phyloP scores from a whole-genome alignment of 1,140 invertebrate species.

The Listronotus bonariensis region DNA sequence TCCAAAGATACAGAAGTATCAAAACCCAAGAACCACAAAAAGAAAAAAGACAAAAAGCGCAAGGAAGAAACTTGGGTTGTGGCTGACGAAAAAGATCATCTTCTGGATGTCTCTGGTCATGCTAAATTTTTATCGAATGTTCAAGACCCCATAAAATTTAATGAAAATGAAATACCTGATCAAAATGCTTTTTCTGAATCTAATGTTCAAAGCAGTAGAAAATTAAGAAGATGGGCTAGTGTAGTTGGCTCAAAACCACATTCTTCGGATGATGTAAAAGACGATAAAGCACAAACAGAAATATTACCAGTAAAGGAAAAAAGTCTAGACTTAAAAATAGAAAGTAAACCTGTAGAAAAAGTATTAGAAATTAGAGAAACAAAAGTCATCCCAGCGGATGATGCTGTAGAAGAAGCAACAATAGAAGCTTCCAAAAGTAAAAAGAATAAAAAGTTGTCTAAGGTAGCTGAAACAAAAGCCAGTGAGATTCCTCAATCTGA shows the following conservation, averaged over 20 bases:
- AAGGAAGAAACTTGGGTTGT: background rate
- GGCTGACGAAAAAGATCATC: background rate
- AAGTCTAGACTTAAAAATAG: too few species aligned
- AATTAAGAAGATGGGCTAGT: constrained; percentile 13
- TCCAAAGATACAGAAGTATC: background rate
- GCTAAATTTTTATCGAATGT: background rate
- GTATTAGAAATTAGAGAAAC: too few species aligned
- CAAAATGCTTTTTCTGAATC: background rate
- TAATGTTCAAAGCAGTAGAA: background rate
- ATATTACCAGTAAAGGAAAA: too few species aligned
- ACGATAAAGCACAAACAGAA: too few species aligned
- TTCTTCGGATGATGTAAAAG: too few species aligned
- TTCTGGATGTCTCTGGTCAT: background rate
- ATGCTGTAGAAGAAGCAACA: background rate
- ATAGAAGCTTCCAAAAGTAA: background rate
- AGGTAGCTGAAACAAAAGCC: constrained; percentile 8
- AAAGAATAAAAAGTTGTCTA: constrained; percentile 1
- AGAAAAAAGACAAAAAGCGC: constrained; percentile 1
- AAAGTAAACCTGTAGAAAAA: too few species aligned
- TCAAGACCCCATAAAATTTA: background rate
- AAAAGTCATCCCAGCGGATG: too few species aligned
- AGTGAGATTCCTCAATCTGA: background rate
- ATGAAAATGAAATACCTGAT: too few species aligned
- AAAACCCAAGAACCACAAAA: background rate
- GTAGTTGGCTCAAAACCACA: constrained; percentile 3